These are phyloP conservation scores for Tyria jacobaeae DNA, from an alignment of 2,888 invertebrate species.

Conservation along the genomic window DNA sequence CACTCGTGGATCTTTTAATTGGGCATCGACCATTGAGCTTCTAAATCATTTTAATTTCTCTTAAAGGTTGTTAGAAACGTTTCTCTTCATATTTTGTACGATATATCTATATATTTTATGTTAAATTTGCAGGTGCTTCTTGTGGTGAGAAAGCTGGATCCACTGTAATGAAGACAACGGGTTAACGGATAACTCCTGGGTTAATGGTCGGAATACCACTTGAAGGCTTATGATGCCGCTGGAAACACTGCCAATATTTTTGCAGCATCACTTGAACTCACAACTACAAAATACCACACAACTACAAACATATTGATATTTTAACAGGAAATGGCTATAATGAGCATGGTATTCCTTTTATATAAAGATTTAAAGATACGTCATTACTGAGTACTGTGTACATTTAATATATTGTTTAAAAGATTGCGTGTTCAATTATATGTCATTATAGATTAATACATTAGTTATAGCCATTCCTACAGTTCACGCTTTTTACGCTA, in stretches of 20 bases:
- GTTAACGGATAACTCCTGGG: constrained; percentile 64
- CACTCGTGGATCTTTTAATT: background rate
- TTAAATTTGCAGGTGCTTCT: constrained; percentile 57
- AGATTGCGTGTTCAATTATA: no score
- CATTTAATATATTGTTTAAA: no score
- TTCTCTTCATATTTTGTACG: constrained; percentile 49
- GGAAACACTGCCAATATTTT: constrained; percentile 68
- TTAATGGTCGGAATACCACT: constrained; percentile 63
- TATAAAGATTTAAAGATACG: no score
- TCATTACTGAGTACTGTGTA: no score
- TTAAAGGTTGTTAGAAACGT: background rate
- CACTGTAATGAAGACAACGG: constrained; percentile 67
- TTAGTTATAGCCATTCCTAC: no score
- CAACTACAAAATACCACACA: no score
- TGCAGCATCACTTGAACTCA: constrained; percentile 40
- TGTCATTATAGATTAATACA: no score
- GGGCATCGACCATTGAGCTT: background rate
- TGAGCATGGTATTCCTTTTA: no score
- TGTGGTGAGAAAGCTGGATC: constrained; percentile 60
- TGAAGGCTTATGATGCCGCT: constrained; percentile 74
- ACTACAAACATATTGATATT: no score
- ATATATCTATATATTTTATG: constrained; percentile 63
- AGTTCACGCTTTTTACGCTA: no score
- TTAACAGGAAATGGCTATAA: no score
- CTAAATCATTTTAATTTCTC: background rate